Evolutionary conservation across 2,113 vertebrate species (phyloP), one percentile per base, ranked within the genome.

Genomic region (Amphilophus citrinellus): DNA sequence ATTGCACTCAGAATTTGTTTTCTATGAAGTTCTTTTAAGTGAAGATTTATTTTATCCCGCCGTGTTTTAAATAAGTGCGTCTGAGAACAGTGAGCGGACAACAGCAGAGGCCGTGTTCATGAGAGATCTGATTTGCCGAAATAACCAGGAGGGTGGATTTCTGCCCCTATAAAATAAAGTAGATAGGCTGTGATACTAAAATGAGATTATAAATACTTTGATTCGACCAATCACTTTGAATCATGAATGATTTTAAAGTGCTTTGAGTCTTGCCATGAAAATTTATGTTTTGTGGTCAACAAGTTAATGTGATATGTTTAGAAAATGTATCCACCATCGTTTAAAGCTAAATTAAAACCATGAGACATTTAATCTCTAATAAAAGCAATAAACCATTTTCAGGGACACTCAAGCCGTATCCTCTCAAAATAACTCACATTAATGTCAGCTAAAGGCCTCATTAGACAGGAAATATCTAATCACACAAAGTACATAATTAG

Each of bases 391-490:
- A 85, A 83, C 76, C 42, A 20, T 50, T 53, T 42, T 81, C 58
- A 81, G 66, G 68, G 32, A 56, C 61, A 76, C 77, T 75, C 8
- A 32, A 63, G 39, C 73, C 10, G 53, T 44, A 68, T 58, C 80
- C 73, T 63, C 78, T 80, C 9, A 10, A 76, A 81, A 39, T 68
- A 61, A 58, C 75, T 75, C 79, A 22, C 50, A 68, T 61, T 76
- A 75, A 22, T 79, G 73, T 66, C 68, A 83, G 47, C 76, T 57
- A 6, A 82, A 80, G 53, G n/a, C 35, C 61, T 57, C 77, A 79
- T 89, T 77, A 76, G 1, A 24, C 63, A 60, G 76, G 71, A 71
- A 84, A 89, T 57, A 75, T 35, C 65, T 68, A 68, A 82, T 90
- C 61, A 66, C 61, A 63, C 20, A 14, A 65, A 85, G 75, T 35